phyloP scores from a whole-genome alignment of 2,113 vertebrate genomes.

The Nannospalax galili region DNA sequence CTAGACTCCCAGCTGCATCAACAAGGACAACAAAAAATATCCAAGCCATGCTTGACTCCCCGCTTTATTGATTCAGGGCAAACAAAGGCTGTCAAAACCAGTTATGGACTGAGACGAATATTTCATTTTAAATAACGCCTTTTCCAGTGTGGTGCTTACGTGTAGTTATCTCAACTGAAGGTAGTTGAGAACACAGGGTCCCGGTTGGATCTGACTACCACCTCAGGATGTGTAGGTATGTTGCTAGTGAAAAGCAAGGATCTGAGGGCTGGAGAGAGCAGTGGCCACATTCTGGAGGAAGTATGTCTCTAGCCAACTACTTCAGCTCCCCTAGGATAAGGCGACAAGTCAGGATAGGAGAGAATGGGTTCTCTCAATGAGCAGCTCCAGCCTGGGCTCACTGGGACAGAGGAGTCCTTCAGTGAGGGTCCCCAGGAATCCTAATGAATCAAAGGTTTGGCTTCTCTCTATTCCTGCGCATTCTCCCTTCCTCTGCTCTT shows the following conservation, averaged over 20 bases:
- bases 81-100: not conserved
- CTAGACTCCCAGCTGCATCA: not conserved
- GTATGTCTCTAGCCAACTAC: not conserved
- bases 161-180: not conserved
- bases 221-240: accelerated
- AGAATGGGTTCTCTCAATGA: not conserved
- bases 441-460: not conserved
- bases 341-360: not conserved
- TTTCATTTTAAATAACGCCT: not conserved
- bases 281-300: not conserved
- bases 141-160: not conserved
- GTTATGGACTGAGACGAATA: not conserved
- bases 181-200: not conserved
- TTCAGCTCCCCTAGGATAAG: accelerated
- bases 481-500: not conserved
- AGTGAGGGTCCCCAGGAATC: not conserved
- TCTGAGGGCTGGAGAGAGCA: not conserved
- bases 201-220: not conserved
- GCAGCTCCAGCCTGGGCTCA: not conserved
- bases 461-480: not conserved
- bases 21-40: not conserved
- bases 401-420: not conserved
- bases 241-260: not conserved
- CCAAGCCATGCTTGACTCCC: not conserved
- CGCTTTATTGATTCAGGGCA: not conserved